A percentile compares a stretch with the other conserved stretches of the same genome.
These are phyloP conservation scores for Rhynchomys soricoides DNA, from an alignment of 2,113 vertebrate species.

Conservation along the genomic window DNA sequence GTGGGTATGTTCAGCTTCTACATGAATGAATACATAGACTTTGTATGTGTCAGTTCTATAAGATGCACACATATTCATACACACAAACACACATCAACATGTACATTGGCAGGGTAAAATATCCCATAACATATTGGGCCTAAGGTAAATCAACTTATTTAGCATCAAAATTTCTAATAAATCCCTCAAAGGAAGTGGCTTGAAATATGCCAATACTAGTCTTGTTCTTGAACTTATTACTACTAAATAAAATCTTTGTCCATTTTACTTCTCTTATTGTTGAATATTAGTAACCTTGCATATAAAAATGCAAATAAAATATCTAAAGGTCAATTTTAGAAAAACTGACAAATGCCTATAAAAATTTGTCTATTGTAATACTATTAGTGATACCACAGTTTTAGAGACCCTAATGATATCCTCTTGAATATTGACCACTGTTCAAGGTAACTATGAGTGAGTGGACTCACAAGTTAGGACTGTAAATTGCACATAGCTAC, in stretches of 20 bases:
- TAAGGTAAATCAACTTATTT: not conserved
- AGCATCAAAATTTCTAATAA: not conserved
- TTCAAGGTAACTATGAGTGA: not conserved
- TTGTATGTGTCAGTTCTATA: not conserved
- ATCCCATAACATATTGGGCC: not conserved
- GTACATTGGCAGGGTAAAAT: not conserved
- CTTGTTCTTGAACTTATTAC: not conserved
- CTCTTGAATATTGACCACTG: not conserved
- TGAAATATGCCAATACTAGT: not conserved
- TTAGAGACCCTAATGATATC: not conserved
- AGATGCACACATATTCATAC: not conserved
- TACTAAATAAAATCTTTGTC: not conserved
- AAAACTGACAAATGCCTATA: not conserved
- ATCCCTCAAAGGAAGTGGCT: not conserved
- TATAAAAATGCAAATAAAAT: not conserved
- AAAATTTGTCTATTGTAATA: not conserved
- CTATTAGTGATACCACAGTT: not conserved
- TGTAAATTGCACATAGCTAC: not conserved
- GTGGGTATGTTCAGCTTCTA: not conserved
- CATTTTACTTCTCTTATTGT: conserved; percentile 20
- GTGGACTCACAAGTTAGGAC: not conserved
- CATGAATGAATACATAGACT: not conserved
- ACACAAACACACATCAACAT: not conserved
- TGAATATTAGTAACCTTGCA: not conserved
- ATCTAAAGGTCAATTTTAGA: not conserved